These are phyloP conservation scores for Latheticus oryzae DNA, from an alignment of 2,888 invertebrate genomes.

Conservation along the genomic window DNA sequence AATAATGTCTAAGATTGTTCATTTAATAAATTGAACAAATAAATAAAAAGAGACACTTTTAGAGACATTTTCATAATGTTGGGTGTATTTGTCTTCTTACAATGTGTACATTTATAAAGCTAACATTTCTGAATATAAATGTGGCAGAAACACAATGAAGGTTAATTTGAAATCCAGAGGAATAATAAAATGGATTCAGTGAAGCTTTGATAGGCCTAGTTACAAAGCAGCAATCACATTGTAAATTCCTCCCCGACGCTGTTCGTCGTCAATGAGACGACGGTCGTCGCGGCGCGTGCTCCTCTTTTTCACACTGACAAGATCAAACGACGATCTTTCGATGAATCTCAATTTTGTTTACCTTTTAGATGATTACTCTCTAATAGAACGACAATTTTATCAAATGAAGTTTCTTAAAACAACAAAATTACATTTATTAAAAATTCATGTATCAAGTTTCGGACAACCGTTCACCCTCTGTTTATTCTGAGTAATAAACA, in stretches of 20 bases:
- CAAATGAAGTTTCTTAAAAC: constrained; percentile 3
- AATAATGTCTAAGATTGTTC: too few species aligned
- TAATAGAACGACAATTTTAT: constrained; percentile 17
- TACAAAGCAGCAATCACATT: constrained; percentile 65
- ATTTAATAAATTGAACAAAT: too few species aligned
- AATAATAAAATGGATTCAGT: constrained; percentile 59
- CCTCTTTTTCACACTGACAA: constrained; percentile 49
- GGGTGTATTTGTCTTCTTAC: too few species aligned
- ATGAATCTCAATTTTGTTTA: constrained; percentile 23
- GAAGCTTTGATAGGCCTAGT: constrained; percentile 58
- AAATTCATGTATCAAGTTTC: constrained; percentile 5
- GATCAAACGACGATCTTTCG: constrained; percentile 47
- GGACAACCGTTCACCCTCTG: constrained; percentile 13
- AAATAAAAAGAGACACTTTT: too few species aligned
- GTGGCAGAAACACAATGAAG: constrained; percentile 56
- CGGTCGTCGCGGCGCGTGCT: constrained; percentile 57
- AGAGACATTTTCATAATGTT: too few species aligned
- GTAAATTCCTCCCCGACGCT: constrained; percentile 65
- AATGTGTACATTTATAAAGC: too few species aligned
- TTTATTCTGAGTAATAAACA: constrained; percentile 16
- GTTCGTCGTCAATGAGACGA: constrained; percentile 60
- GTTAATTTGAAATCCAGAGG: constrained; percentile 63
- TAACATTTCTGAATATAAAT: constrained; percentile 33
- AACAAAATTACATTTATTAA: constrained; percentile 17
- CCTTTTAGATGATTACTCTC: constrained; percentile 11